Conservation (phyloP, 2,113 vertebrate genomes). For the Nettapus auritus region DNA sequence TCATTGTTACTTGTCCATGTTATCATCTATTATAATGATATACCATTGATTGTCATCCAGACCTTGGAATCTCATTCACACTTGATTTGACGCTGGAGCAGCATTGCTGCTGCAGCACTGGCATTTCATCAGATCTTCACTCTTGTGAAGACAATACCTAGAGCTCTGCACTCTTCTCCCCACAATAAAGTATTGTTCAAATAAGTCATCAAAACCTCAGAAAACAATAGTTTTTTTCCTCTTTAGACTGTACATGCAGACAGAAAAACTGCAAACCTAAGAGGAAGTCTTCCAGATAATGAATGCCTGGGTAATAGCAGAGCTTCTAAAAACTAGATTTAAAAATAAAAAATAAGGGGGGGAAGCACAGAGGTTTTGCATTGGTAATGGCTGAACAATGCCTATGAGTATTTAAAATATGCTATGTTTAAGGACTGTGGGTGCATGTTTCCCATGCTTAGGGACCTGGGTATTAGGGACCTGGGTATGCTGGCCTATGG, state of each 20-base stretch:
- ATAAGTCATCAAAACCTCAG: neutral
- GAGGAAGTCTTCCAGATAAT: neutral
- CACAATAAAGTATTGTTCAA: neutral
- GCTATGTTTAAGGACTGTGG: accelerated
- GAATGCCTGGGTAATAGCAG: neutral
- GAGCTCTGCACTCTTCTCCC: neutral
- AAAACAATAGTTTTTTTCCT: neutral
- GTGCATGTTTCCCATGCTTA: accelerated
- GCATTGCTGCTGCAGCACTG: neutral
- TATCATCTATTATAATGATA: neutral
- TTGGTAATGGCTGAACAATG: neutral
- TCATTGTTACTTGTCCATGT: accelerated
- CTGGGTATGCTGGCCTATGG: neutral
- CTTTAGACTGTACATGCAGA: neutral
- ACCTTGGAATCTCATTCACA: accelerated
- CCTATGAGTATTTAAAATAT: too few relatives aligned
- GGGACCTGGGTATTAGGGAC: too few relatives aligned
- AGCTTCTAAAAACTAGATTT: neutral
- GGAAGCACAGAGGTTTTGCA: neutral
- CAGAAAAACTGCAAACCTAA: neutral
- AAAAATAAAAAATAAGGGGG: too few relatives aligned
- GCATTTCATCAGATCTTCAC: too few relatives aligned
- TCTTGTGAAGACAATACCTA: neutral
- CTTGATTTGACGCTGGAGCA: accelerated
- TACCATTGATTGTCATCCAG: accelerated